Evolutionary conservation across 2,113 vertebrate genomes (phyloP), one percentile per base, ranked within the genome.

Genomic region (Bucco capensis): DNA sequence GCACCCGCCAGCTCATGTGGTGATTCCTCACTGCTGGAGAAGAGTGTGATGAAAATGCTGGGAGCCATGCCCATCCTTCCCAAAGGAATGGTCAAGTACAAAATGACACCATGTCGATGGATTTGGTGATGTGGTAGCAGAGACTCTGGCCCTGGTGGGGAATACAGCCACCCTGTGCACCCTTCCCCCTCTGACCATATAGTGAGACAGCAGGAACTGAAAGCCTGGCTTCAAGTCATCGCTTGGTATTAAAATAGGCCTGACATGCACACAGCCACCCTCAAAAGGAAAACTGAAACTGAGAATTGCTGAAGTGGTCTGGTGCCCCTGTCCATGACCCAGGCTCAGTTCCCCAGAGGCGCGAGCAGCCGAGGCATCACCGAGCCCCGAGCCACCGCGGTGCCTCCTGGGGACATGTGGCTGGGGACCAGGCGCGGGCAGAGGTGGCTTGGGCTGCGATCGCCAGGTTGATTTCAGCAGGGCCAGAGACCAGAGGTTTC

Each of bases 251-350:
- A 93, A 71, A 91, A 92, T 88, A 83, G 78, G 84, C 81, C 91
- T 96, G 91, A 97, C 96, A 96, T 58, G 93, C 96, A 97, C 54
- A 5, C 94, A 93, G 92, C 81, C 83, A 24, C 93, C 94, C 78
- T 69, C 93, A 97, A 97, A 42, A 98, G 97, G 94, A 97, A 97
- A 97, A 97, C 96, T n/a, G 96, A 97, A 97, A 97, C 95, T 67
- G 74, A 92, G 92, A 95, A 95, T 91, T 94, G 94, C 90, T 91
- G 86, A 96, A 95, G 88, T 51, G 91, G 94, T 94, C 81, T 76
- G 88, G 80, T 89, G 91, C 94, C 86, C 94, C 78, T 6, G 14
- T 5, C 60, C 61, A 2, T 91, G 95, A 96, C 83, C 90, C 5
- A 35, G 95, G 90, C 92, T 97, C 91, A 94, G 96, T 96, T 97